These are phyloP conservation scores for Meriones unguiculatus DNA, from an alignment of 2,113 vertebrate genomes.

Conservation along the genomic window DNA sequence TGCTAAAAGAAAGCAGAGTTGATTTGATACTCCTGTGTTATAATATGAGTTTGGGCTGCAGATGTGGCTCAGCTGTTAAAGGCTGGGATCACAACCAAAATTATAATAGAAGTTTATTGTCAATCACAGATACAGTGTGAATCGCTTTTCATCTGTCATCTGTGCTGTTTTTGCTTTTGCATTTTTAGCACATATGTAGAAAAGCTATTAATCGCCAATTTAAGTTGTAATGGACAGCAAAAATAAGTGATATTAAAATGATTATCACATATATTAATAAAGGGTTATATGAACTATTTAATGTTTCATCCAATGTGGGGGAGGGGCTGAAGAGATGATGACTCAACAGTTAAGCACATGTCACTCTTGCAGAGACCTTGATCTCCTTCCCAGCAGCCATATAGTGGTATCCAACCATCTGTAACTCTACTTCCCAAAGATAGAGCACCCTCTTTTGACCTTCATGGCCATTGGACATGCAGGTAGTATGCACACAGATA, in stretches of 20 bases:
- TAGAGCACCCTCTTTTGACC: background rate
- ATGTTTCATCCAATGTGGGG: background rate
- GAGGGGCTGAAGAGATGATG: background rate
- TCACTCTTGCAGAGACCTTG: background rate
- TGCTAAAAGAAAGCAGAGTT: background rate
- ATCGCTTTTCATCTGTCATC: background rate
- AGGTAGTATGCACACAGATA: background rate
- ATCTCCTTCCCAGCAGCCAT: background rate
- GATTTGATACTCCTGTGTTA: background rate
- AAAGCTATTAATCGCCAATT: slow-evolving; percentile 60
- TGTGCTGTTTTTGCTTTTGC: background rate
- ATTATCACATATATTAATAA: background rate
- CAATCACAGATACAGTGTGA: background rate
- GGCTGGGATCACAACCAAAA: too few relatives aligned
- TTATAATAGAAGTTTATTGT: background rate
- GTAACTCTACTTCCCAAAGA: background rate
- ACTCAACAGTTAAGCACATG: background rate
- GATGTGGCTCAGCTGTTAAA: too few relatives aligned
- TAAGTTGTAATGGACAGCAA: slow-evolving; percentile 48
- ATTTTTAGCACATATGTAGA: background rate
- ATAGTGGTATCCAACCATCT: background rate
- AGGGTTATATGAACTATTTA: background rate
- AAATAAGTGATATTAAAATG: slow-evolving; percentile 30
- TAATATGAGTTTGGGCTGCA: too few relatives aligned
- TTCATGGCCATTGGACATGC: background rate